Evolutionary conservation across 2,797 vertebrate genomes (phyloP).

Genomic region (Natrix natrix): DNA sequence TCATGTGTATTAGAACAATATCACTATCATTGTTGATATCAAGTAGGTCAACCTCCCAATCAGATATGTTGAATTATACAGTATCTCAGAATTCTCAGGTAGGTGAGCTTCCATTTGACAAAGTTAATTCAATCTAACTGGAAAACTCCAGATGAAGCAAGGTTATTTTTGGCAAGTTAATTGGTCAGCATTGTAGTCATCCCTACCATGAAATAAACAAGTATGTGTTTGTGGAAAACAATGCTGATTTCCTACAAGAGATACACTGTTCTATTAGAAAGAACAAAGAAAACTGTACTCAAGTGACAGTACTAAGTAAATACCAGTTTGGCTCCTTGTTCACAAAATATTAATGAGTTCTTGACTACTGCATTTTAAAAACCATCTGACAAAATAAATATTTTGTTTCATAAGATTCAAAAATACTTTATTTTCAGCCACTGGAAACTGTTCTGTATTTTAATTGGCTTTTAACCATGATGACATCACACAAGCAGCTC

Average conservation of each 20-base stretch:
- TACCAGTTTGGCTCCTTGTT: conserved; percentile 2
- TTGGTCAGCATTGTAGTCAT: background rate
- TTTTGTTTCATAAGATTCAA: conserved; percentile 22
- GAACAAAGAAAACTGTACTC: background rate
- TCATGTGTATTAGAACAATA: background rate
- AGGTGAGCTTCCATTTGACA: background rate
- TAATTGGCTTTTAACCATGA: conserved; percentile 35
- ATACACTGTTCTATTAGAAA: background rate
- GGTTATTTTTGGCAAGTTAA: background rate
- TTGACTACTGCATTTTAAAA: conserved; percentile 36
- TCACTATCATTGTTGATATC: background rate
- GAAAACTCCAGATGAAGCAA: background rate
- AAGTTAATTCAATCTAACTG: background rate
- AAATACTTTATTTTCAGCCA: conserved; percentile 42
- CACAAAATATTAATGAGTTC: background rate
- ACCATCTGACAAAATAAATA: conserved; percentile 51
- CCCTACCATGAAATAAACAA: background rate
- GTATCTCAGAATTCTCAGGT: background rate
- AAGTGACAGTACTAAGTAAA: background rate
- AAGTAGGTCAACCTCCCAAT: background rate
- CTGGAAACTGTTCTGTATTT: conserved; percentile 42
- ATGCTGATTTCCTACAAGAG: background rate
- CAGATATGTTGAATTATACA: background rate
- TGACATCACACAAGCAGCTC: conserved; percentile 26
- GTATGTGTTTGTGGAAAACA: background rate